These are phyloP conservation scores for Drosophila saltans DNA, from an alignment of 1,140 invertebrate genomes.

Conservation along the genomic window DNA sequence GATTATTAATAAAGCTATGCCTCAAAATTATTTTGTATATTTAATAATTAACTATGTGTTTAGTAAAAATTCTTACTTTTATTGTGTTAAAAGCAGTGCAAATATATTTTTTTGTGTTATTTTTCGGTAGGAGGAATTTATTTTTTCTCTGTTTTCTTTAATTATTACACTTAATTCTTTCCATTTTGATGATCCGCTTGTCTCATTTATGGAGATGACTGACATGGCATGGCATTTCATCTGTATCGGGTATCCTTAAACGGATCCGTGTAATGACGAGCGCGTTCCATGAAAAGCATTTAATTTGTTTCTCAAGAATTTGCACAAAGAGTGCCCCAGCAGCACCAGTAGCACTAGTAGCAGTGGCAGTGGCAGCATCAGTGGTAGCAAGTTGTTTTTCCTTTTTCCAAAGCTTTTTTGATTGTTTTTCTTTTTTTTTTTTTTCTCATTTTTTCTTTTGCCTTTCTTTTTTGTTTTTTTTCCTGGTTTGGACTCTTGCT, in stretches of 20 bases:
- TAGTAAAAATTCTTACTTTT: too few relatives aligned
- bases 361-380: background rate
- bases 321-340: slow-evolving; percentile 47
- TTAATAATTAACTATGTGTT: too few relatives aligned
- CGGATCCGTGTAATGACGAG: slow-evolving; percentile 39
- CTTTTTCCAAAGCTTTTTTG: background rate
- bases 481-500: background rate
- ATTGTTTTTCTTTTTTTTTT: slow-evolving; percentile 1
- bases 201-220: slow-evolving; percentile 8
- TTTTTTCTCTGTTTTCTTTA: background rate
- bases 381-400: slow-evolving; percentile 27
- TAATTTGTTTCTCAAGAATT: slow-evolving; percentile 63
- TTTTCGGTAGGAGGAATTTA: too few relatives aligned
- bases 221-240: slow-evolving; percentile 10
- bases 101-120: too few relatives aligned
- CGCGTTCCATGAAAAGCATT: slow-evolving; percentile 31
- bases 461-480: background rate
- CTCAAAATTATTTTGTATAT: too few relatives aligned
- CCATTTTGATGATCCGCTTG: background rate
- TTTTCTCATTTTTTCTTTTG: background rate
- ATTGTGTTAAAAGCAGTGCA: too few relatives aligned
- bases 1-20: too few relatives aligned
- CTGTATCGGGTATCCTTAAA: slow-evolving; percentile 1
- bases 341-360: too few relatives aligned
- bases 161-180: background rate